Evolutionary conservation across 2,888 invertebrate genomes (phyloP).

Genomic region (Noctua pronuba): DNA sequence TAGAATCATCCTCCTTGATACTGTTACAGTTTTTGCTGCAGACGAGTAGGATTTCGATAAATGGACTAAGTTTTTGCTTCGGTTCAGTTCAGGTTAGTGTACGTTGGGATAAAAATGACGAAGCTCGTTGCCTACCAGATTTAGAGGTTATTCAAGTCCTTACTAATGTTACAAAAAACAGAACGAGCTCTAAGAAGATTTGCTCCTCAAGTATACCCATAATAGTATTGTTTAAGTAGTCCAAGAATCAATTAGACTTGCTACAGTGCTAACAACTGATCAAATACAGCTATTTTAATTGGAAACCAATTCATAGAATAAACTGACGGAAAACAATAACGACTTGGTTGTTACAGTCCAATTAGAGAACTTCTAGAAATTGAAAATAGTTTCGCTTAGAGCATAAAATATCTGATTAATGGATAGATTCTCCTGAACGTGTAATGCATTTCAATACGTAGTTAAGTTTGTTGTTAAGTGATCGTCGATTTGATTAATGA

Average conservation of each 20-base stretch:
- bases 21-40: conserved; percentile 52
- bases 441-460: not conserved
- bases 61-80: conserved; percentile 48
- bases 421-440: not conserved
- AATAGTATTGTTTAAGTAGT: conserved; percentile 15
- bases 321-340: conserved; percentile 3
- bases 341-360: conserved; percentile 19
- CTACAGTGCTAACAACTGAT: conserved; percentile 2
- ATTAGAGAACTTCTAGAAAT: conserved; percentile 23
- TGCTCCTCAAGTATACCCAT: not conserved
- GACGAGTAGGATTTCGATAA: conserved; percentile 46
- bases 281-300: conserved; percentile 33
- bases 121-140: conserved; percentile 6
- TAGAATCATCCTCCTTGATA: conserved; percentile 49
- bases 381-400: not conserved
- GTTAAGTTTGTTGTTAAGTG: not conserved
- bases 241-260: conserved; percentile 27
- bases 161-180: conserved; percentile 22
- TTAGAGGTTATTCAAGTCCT: conserved; percentile 27
- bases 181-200: not conserved
- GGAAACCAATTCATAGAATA: conserved; percentile 22
- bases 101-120: conserved; percentile 17
- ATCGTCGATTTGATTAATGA: not conserved
- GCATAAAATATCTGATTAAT: not conserved
- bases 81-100: conserved; percentile 27